phyloP scores from a whole-genome alignment of 2,797 vertebrate genomes.

The Danio albolineatus region DNA sequence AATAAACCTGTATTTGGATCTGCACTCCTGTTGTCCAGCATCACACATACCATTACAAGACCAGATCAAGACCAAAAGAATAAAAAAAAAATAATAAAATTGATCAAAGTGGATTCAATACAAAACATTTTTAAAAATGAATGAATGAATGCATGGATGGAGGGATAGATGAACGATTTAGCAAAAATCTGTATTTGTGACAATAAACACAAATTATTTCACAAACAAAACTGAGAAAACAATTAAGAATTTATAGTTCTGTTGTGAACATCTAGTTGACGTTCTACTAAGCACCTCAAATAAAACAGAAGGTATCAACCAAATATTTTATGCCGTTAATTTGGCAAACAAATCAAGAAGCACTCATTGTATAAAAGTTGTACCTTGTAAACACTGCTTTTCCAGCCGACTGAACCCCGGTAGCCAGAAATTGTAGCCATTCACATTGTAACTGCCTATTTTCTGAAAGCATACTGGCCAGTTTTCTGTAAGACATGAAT shows the following conservation, averaged over 20 bases:
- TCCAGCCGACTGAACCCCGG: neutral
- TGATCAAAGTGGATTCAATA: too few species aligned
- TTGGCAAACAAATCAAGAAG: neutral
- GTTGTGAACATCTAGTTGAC: neutral
- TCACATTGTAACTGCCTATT: neutral
- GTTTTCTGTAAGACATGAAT: conserved; percentile 5
- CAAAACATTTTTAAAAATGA: too few species aligned
- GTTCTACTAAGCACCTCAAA: neutral
- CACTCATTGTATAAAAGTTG: neutral
- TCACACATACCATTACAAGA: too few species aligned
- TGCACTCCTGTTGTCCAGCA: too few species aligned
- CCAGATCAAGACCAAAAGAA: too few species aligned
- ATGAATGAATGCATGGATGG: too few species aligned
- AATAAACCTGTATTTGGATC: too few species aligned
- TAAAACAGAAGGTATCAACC: neutral
- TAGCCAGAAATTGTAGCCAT: neutral
- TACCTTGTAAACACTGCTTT: conserved; percentile 3
- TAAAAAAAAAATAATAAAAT: too few species aligned
- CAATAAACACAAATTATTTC: neutral
- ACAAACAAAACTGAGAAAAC: neutral
- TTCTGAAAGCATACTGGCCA: neutral
- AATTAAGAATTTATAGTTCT: neutral
- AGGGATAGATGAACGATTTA: too few species aligned
- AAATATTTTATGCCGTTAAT: neutral
- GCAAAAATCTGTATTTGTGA: neutral